These are phyloP conservation scores for Bettongia penicillata DNA, from an alignment of 2,113 vertebrate species.

Conservation along the genomic window DNA sequence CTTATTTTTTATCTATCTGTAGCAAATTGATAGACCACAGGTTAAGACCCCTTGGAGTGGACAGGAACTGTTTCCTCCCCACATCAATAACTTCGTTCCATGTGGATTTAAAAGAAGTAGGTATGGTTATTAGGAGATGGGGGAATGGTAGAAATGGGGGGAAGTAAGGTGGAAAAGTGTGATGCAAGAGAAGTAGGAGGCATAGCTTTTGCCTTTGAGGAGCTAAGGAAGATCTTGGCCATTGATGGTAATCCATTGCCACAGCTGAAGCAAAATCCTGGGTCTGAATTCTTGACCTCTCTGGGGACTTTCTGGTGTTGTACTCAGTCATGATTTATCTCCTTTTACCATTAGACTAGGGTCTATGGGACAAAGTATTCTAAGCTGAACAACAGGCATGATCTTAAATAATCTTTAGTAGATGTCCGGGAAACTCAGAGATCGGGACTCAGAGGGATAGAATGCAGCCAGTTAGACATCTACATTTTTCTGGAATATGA, in stretches of 20 bases:
- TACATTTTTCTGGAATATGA: background rate
- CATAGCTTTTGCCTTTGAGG: background rate
- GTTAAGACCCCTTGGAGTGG: background rate
- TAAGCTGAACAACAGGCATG: background rate
- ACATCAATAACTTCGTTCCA: background rate
- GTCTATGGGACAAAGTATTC: background rate
- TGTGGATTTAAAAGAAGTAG: background rate
- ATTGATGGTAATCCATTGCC: background rate
- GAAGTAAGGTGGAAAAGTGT: background rate
- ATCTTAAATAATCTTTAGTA: constrained; percentile 4
- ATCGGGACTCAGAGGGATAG: background rate
- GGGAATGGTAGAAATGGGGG: background rate
- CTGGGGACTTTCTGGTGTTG: background rate
- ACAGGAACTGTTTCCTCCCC: background rate
- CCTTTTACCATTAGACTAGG: background rate
- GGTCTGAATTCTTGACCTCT: background rate
- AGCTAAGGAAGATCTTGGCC: background rate
- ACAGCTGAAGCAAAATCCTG: background rate
- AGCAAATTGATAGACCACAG: background rate
- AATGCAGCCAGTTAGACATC: background rate
- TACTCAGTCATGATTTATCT: background rate
- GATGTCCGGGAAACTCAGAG: background rate
- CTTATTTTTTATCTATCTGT: background rate
- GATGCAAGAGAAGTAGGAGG: background rate
- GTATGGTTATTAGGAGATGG: background rate